Conservation (phyloP, 2,888 invertebrate genomes). For the Philhelius pedissequus region DNA sequence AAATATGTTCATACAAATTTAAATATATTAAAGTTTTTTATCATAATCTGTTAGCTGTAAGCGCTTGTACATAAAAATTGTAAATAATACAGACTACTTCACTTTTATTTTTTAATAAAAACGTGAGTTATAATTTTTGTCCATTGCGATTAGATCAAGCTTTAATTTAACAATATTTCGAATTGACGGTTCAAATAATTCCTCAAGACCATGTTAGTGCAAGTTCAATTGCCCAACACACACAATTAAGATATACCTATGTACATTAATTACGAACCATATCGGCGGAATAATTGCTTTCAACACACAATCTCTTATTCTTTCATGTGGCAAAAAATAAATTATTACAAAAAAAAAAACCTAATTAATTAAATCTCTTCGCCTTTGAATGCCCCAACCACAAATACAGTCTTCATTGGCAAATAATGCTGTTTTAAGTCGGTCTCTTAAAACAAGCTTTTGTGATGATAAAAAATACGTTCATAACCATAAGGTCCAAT, state of each 20-base stretch:
- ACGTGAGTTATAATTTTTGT: too few species aligned
- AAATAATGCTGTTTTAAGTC: neutral
- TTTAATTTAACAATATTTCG: too few species aligned
- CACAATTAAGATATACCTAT: neutral
- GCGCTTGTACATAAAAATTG: too few species aligned
- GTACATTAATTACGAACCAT: neutral
- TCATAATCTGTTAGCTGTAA: too few species aligned
- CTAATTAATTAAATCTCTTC: neutral
- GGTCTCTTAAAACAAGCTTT: neutral
- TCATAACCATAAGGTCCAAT: slow-evolving; percentile 26
- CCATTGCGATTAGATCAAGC: too few species aligned
- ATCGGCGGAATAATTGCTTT: neutral
- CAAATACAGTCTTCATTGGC: neutral
- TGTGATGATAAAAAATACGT: neutral
- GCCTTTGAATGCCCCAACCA: neutral
- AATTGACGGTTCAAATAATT: too few species aligned
- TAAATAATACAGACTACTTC: too few species aligned
- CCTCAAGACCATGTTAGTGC: too few species aligned
- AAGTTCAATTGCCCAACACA: neutral
- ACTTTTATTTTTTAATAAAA: too few species aligned
- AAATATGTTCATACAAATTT: too few species aligned
- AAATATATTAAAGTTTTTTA: too few species aligned
- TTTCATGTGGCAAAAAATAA: neutral
- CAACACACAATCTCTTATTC: neutral
- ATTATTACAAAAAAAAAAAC: neutral